These are phyloP conservation scores for Zaprionus lachaisei DNA, from an alignment of 1,140 invertebrate genomes.

Conservation along the genomic window DNA sequence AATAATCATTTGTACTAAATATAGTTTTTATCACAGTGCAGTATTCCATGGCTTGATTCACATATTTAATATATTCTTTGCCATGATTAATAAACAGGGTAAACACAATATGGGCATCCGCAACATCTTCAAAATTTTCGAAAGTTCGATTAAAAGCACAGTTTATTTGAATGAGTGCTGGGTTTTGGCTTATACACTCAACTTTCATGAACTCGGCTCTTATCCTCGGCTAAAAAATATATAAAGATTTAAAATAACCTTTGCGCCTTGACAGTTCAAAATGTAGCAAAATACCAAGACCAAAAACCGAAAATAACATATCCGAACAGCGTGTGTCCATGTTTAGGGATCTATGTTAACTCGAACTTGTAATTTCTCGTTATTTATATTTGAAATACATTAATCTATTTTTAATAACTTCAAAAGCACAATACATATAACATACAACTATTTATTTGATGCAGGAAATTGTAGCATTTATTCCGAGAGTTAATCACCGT, in stretches of 20 bases:
- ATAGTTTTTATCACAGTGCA: neutral
- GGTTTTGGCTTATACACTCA: neutral
- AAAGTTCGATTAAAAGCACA: too few relatives aligned
- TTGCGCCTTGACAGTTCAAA: neutral
- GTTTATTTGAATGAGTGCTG: too few relatives aligned
- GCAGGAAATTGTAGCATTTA: too few relatives aligned
- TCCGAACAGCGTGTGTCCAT: neutral
- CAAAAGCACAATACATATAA: neutral
- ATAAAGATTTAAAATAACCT: neutral
- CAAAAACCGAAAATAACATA: neutral
- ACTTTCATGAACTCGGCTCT: neutral
- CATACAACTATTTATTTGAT: neutral
- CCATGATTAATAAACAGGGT: too few relatives aligned
- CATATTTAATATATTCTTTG: too few relatives aligned
- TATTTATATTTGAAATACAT: neutral
- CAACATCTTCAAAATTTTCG: too few relatives aligned
- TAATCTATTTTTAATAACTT: neutral
- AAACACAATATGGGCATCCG: too few relatives aligned
- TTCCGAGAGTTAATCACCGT: too few relatives aligned
- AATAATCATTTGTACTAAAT: neutral
- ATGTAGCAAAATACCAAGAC: neutral
- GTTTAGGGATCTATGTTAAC: neutral
- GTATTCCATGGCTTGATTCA: neutral
- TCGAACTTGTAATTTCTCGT: neutral
- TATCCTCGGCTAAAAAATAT: neutral